Conservation (phyloP, 2,797 vertebrate genomes). For the Tapirus indicus region DNA sequence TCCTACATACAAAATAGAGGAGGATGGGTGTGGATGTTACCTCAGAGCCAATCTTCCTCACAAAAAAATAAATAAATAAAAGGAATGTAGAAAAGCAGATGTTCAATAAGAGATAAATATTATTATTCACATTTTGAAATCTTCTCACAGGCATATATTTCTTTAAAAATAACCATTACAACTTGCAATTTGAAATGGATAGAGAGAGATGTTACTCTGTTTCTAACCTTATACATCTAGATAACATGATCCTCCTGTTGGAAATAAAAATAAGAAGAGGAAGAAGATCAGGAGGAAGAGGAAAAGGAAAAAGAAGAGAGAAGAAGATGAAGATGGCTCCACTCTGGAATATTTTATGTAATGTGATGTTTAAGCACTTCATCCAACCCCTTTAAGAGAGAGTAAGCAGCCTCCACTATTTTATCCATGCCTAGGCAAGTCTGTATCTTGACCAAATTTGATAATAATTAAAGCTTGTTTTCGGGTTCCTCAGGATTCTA, state of each 20-base stretch:
- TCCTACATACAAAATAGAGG: no score
- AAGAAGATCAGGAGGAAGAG: neutral
- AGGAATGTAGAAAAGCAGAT: neutral
- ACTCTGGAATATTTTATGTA: neutral
- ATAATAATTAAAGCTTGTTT: neutral
- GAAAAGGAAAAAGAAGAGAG: neutral
- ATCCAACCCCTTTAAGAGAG: neutral
- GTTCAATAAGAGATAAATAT: neutral
- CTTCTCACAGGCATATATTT: neutral
- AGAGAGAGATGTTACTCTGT: neutral
- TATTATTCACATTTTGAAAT: neutral
- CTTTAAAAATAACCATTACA: neutral
- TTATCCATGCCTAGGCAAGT: neutral
- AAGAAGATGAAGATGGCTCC: rapidly evolving
- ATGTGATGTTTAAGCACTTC: neutral
- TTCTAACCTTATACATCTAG: neutral
- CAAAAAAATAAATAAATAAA: neutral
- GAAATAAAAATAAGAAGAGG: neutral
- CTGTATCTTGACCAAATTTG: neutral
- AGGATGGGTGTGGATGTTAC: no score
- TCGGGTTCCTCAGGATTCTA: neutral
- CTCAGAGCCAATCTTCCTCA: no score
- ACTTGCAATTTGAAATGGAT: neutral
- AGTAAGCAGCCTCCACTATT: neutral
- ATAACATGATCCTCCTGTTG: neutral